Percentiles rank a stretch among this genome's conserved stretches.
These are phyloP conservation scores for Desmodus rotundus DNA, from an alignment of 2,113 vertebrate species.

Conservation along the genomic window DNA sequence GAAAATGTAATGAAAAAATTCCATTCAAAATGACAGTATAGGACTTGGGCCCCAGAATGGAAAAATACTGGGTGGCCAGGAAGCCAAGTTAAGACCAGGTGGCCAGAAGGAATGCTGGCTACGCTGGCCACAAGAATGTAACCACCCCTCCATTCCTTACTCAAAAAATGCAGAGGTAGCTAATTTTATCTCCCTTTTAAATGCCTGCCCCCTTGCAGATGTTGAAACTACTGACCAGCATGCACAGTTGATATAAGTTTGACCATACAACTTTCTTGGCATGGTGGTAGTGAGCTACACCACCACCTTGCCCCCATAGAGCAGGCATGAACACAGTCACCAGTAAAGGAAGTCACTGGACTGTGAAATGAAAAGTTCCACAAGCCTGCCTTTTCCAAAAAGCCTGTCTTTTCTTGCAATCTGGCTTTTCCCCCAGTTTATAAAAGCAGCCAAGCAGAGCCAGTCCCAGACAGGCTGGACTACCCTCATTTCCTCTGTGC, in stretches of 20 bases:
- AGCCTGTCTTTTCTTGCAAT: background rate
- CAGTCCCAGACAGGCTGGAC: background rate
- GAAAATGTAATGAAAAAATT: conserved; percentile 17
- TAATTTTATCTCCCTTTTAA: background rate
- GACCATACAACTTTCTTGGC: background rate
- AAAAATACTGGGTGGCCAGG: background rate
- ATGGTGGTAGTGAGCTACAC: background rate
- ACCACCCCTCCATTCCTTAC: background rate
- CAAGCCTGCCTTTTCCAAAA: background rate
- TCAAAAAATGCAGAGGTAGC: background rate
- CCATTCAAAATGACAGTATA: background rate
- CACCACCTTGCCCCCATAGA: background rate
- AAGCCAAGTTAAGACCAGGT: background rate
- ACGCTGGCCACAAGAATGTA: background rate
- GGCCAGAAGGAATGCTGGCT: background rate
- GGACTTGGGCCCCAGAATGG: background rate
- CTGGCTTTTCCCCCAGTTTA: background rate
- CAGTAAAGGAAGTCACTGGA: background rate
- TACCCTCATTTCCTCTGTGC: background rate
- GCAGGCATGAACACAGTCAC: background rate
- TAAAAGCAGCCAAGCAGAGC: background rate
- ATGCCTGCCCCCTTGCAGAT: background rate
- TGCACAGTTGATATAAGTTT: background rate
- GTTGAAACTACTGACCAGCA: background rate
- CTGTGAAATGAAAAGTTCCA: background rate